Evolutionary conservation across 2,113 vertebrate genomes (phyloP).

Genomic region (Pagrus major): DNA sequence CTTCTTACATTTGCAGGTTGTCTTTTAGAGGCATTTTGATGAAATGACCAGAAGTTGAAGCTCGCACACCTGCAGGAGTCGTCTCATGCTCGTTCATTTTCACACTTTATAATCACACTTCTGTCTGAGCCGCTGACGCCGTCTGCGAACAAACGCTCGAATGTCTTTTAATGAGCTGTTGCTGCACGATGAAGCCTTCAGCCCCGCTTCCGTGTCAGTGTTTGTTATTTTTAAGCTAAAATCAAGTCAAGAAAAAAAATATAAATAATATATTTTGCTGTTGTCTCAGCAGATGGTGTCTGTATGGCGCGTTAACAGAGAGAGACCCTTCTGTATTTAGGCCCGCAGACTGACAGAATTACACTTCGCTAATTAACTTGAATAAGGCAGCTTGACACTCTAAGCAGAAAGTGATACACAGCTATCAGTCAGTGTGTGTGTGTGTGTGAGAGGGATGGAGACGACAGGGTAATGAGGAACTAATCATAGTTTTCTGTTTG

Average conservation of each 20-base stretch:
- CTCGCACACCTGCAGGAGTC: neutral
- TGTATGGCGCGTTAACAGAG: constrained; percentile 33
- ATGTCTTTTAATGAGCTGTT: constrained; percentile 32
- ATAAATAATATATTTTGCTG: constrained; percentile 20
- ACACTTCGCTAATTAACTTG: constrained; percentile 57
- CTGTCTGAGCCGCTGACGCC: neutral
- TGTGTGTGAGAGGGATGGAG: constrained; percentile 11
- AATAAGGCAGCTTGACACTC: constrained; percentile 51
- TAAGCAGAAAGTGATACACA: constrained; percentile 25
- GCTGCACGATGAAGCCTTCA: constrained; percentile 4
- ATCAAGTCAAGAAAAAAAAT: neutral
- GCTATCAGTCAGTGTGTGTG: constrained; percentile 16
- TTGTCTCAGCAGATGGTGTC: constrained; percentile 59
- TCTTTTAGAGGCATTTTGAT: neutral
- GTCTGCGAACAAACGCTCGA: constrained; percentile 1
- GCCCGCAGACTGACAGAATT: constrained; percentile 46
- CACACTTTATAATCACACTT: neutral
- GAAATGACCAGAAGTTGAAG: neutral
- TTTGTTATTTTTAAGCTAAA: constrained; percentile 17
- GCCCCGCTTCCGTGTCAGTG: neutral
- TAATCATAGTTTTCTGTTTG: constrained; percentile 46
- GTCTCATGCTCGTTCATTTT: constrained; percentile 3
- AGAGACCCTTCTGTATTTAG: constrained; percentile 29
- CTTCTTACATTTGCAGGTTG: neutral
- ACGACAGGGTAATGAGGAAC: constrained; percentile 44